Conservation (phyloP, 2,888 invertebrate species). For the Oegoconia quadripuncta region DNA sequence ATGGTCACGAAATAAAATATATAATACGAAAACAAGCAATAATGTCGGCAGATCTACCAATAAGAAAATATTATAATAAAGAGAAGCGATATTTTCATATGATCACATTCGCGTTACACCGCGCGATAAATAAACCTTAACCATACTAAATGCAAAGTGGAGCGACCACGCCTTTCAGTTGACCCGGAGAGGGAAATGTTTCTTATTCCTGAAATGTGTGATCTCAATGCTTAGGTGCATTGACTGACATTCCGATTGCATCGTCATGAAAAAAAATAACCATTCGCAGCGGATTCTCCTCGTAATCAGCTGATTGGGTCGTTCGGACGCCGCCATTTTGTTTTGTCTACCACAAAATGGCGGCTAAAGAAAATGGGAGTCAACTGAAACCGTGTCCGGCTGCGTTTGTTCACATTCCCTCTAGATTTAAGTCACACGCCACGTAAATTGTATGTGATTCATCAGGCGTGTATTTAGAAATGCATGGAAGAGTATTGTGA, state of each 20-base stretch:
- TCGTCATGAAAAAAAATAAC: constrained; percentile 44
- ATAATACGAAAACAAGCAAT: constrained; percentile 51
- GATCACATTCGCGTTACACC: constrained; percentile 60
- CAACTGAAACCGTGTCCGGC: constrained; percentile 34
- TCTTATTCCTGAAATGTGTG: constrained; percentile 57
- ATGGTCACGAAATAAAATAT: constrained; percentile 36
- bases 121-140: constrained; percentile 52
- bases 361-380: constrained; percentile 42
- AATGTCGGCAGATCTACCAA: constrained; percentile 61
- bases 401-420: constrained; percentile 31
- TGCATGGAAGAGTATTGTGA: constrained; percentile 57
- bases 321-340: constrained; percentile 60
- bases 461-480: constrained; percentile 26
- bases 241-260: constrained; percentile 63
- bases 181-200: constrained; percentile 36
- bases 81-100: constrained; percentile 58
- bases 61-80: constrained; percentile 44
- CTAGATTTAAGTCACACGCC: constrained; percentile 49
- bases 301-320: constrained; percentile 64
- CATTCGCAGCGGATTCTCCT: constrained; percentile 56
- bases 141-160: constrained; percentile 52
- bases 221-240: constrained; percentile 59
- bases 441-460: constrained; percentile 15
- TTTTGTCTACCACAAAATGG: constrained; percentile 37
- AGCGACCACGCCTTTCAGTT: constrained; percentile 38